phyloP scores from a whole-genome alignment of 2,113 vertebrate genomes.

The Psilopsiagon aymara region DNA sequence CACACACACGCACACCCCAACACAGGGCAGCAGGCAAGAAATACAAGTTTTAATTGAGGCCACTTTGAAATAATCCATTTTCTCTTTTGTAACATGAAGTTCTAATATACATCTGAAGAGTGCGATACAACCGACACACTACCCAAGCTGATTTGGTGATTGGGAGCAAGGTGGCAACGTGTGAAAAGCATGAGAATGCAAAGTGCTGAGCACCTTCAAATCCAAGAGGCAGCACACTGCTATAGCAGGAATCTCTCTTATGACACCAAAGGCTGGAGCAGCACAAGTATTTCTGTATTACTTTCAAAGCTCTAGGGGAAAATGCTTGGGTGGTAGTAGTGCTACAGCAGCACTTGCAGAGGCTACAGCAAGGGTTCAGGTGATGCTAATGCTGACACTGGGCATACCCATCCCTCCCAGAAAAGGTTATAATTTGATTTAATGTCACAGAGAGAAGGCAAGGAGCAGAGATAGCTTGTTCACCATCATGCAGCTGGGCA shows the following conservation, averaged over 20 bases:
- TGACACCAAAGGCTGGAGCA: background rate
- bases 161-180: background rate
- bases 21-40: conserved; percentile 53
- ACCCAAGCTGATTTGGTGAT: background rate
- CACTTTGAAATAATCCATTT: conserved; percentile 51
- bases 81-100: background rate
- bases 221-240: background rate
- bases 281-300: background rate
- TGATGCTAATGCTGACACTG: background rate
- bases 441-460: background rate
- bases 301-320: background rate
- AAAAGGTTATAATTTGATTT: background rate
- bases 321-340: accelerated
- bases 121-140: background rate
- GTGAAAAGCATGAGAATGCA: background rate
- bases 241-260: background rate
- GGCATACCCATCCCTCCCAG: background rate
- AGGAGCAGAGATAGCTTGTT: background rate
- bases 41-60: conserved; percentile 70
- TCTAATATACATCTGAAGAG: background rate
- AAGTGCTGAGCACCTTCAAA: background rate
- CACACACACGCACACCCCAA: conserved; percentile 3
- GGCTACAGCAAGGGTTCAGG: background rate
- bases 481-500: background rate
- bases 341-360: background rate